Percentiles rank a stretch among this genome's conserved stretches.
Evolutionary conservation across 2,797 vertebrate species (phyloP).

Genomic region (Argentina silus): DNA sequence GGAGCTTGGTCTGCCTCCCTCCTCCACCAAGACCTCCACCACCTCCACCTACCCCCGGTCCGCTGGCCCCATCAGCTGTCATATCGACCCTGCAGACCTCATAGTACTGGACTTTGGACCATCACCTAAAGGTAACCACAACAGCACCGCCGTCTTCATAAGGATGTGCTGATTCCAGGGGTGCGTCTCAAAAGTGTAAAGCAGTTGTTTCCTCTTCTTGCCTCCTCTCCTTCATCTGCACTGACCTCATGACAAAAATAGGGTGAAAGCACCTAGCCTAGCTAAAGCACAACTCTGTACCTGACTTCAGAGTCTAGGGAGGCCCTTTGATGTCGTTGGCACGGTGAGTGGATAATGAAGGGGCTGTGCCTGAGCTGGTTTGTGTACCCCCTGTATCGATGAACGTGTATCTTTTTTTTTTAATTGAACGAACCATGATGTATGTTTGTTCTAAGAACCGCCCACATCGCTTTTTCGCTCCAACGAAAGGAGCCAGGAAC

Average conservation of each 20-base stretch:
- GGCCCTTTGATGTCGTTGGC: no score
- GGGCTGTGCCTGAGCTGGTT: no score
- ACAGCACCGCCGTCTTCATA: background rate
- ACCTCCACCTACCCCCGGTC: slow-evolving; percentile 32
- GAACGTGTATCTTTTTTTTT: no score
- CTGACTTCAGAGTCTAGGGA: no score
- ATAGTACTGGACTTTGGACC: slow-evolving; percentile 87
- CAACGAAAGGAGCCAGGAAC: no score
- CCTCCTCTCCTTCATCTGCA: slow-evolving; percentile 24
- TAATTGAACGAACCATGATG: no score
- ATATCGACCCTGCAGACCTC: slow-evolving; percentile 67
- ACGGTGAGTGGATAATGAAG: no score
- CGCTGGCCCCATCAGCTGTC: slow-evolving; percentile 48
- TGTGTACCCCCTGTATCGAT: no score
- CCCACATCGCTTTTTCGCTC: no score
- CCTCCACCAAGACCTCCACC: slow-evolving; percentile 63
- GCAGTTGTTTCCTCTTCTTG: background rate
- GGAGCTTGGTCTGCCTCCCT: slow-evolving; percentile 71
- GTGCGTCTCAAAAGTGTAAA: slow-evolving; percentile 19
- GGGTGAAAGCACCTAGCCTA: background rate
- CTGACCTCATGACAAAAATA: background rate
- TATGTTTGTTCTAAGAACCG: no score
- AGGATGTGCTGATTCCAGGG: slow-evolving; percentile 37
- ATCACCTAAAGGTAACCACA: slow-evolving; percentile 74
- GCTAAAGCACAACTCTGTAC: no score